phyloP scores from a whole-genome alignment of 2,797 vertebrate species.

The Dipus sagitta region DNA sequence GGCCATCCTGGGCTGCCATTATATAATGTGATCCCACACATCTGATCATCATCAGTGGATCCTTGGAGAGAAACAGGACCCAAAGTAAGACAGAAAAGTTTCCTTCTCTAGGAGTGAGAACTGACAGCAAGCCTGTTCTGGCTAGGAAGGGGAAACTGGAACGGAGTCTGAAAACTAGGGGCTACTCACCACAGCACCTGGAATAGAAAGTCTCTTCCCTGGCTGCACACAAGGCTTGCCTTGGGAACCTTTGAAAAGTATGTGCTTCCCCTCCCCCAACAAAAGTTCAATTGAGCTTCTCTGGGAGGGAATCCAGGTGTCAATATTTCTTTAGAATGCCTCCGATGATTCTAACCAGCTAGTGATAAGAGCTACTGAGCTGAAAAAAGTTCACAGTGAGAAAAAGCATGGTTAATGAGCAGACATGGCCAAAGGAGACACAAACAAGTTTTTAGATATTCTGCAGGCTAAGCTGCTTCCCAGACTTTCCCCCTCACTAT shows the following conservation, averaged over 20 bases:
- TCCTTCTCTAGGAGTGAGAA: neutral
- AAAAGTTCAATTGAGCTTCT: slow-evolving; percentile 42
- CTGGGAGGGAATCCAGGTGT: slow-evolving; percentile 14
- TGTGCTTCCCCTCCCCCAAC: neutral
- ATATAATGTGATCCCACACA: neutral
- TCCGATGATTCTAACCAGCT: slow-evolving; percentile 31
- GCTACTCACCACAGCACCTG: neutral
- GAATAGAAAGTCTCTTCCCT: neutral
- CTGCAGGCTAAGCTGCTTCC: neutral
- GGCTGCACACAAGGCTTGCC: neutral
- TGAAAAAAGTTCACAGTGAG: slow-evolving; percentile 43
- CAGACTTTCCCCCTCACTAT: slow-evolving; percentile 5
- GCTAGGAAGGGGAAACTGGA: neutral
- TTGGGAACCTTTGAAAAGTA: slow-evolving; percentile 22
- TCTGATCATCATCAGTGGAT: neutral
- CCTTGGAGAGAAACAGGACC: neutral
- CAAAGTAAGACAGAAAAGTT: neutral
- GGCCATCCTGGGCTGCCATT: neutral
- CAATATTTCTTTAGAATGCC: slow-evolving; percentile 48
- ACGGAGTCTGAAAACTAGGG: slow-evolving; percentile 1
- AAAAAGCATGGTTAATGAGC: neutral
- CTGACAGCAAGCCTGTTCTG: neutral
- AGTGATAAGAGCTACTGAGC: slow-evolving; percentile 1
- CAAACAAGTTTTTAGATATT: neutral
- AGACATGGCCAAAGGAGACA: slow-evolving; percentile 24